Percentiles rank a stretch among this genome's conserved stretches.
These are phyloP conservation scores for Diachrysia chrysitis DNA, from an alignment of 2,888 invertebrate species.

Conservation along the genomic window DNA sequence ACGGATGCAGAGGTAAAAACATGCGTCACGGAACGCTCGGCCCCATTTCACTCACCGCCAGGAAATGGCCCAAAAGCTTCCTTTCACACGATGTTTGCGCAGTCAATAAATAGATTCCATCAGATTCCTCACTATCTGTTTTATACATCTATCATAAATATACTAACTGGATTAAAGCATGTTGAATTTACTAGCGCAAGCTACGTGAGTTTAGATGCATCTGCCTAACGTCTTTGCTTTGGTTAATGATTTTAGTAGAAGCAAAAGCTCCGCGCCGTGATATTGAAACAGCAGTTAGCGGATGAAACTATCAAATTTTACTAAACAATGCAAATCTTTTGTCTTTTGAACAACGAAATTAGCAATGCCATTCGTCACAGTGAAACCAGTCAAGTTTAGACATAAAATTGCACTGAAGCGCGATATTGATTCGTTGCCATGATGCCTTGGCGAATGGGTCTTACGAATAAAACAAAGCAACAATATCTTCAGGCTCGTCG, in stretches of 20 bases:
- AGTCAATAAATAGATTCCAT: slow-evolving; percentile 85
- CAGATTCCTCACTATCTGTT: slow-evolving; percentile 70
- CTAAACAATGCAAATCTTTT: neutral
- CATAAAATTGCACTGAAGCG: neutral
- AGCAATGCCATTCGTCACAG: neutral
- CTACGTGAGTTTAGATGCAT: neutral
- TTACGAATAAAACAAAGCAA: no score
- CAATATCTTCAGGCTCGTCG: no score
- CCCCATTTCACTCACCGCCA: slow-evolving; percentile 84
- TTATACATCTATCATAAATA: slow-evolving; percentile 74
- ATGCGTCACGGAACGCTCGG: slow-evolving; percentile 78
- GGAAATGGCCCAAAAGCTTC: slow-evolving; percentile 86
- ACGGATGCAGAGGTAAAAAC: slow-evolving; percentile 82
- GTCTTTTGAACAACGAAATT: neutral
- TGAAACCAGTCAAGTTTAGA: neutral
- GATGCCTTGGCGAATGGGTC: neutral
- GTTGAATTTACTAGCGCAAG: slow-evolving; percentile 19
- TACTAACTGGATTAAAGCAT: slow-evolving; percentile 55
- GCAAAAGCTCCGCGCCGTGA: neutral
- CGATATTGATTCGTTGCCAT: neutral
- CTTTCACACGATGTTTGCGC: slow-evolving; percentile 82
- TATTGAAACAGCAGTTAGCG: neutral
- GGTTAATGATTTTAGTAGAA: no score
- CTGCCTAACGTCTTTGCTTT: neutral
- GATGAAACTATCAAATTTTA: neutral